Evolutionary conservation across 2,797 vertebrate species (phyloP), one percentile per base, ranked within the genome.

Genomic region (Buceros bicornis): DNA sequence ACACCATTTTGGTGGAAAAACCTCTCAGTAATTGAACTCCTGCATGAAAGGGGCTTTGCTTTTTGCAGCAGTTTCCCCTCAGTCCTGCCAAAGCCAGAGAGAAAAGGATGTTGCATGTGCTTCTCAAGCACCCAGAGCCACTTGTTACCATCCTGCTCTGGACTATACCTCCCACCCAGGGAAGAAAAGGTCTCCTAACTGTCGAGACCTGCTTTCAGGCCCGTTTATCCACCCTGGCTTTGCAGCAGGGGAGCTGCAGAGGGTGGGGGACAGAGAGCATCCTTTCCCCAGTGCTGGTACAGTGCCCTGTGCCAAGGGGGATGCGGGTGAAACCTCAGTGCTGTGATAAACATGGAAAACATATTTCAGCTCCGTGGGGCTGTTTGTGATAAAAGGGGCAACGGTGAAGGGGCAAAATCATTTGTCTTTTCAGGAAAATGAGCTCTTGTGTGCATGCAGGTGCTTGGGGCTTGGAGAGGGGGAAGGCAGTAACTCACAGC

Each of bases 321-420:
- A 58, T 50, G 29, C 0, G 2, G 40, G 19, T 57, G 65, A 74
- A 50, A 42, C 17, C 25, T 28, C 80, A 33, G 69, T 1, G 0
- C 53, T 19, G 45, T 1, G 2, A 82, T 18, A 42, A 53, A 76
- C 1, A 3, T 25, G 19, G 25, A 16, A 85, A 94, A 35, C 12
- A 12, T 15, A n/a, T 81, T 89, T 45, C 58, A 64, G n/a, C 61
- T 89, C 70, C 8, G 13, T 37, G 35, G 18, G 24, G 29, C 28
- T 3, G 2, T 9, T 91, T 72, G 60, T 6, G 13, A 61, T 22
- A 42, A 74, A 53, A 42, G 42, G 25, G 61, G 48, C 78, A 82
- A 14, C 0, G 0, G 8, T 0, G 29, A 2, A 12, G 33, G 48
- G 43, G 16, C 5, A 13, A 74, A 67, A 73, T 51, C 5, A 4